Evolutionary conservation across 2,797 vertebrate genomes (phyloP), one percentile per base, ranked within the genome.

Genomic region (Moxostoma hubbsi): DNA sequence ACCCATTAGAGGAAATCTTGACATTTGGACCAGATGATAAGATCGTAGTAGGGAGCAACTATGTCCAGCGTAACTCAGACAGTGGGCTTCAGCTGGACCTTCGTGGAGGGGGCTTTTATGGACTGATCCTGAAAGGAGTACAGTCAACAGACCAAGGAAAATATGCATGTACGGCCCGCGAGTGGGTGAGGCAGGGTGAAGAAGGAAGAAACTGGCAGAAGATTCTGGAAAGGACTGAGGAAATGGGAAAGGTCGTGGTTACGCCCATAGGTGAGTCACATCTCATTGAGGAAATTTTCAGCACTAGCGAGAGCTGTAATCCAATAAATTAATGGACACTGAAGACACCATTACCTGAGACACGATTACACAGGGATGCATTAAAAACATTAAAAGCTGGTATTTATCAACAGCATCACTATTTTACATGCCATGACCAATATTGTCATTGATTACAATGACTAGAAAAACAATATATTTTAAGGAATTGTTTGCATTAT

Each of bases 241-340:
- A 95, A 45, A 92, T 98, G 81, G 95, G 94, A 36, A 87, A 82
- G 0, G 91, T 98, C 59, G 67, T 87, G 0, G 91, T 98, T 11
- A 96, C 94, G 11, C 93, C 91, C 0, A 95, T 95, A 80, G 93
- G 98, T 98, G 87, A 94, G 95, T 81, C 65, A 77, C 15, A 62
- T 45, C 12, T 63, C 6, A 63, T 36, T 61, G 53, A 4, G 10
- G 15, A 57, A 5, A 57, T 15, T 57, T 57, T 57, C 1, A 13
- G n/a, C 13, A 57, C 13, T 57, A 57, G 54, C 54, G 2, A 7
- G 13, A n/a, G 54, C 54, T 2, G 16, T 57, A 15, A 1, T 57
- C 5, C 4, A 24, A 59, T 59, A 59, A 9, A 59, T 59, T 59
- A 36, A 36, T 7, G 7, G 55, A 8, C 55, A 58, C n/a, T 9